phyloP scores from a whole-genome alignment of 2,797 vertebrate genomes.

The Anisognathus igniventris region DNA sequence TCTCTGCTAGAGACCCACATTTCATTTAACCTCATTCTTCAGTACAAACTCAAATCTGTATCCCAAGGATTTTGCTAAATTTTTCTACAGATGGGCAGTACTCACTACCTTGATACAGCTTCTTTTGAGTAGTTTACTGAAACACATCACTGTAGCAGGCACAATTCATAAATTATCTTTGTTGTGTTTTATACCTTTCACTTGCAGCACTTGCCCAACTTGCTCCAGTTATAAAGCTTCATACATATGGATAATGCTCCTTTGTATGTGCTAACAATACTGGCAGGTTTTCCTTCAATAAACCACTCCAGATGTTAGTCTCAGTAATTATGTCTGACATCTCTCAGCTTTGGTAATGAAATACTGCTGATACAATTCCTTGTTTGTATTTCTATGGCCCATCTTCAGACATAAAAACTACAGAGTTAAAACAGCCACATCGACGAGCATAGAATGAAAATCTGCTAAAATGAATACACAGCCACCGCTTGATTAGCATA shows the following conservation, averaged over 20 bases:
- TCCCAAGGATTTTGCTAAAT: background rate
- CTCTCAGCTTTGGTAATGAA: slow-evolving; percentile 74
- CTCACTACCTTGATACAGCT: background rate
- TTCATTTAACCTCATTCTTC: background rate
- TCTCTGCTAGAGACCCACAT: background rate
- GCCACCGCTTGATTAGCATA: background rate
- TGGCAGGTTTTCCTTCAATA: slow-evolving; percentile 74
- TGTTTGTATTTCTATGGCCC: slow-evolving; percentile 69
- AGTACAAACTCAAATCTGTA: background rate
- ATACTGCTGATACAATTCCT: slow-evolving; percentile 63
- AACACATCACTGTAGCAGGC: background rate
- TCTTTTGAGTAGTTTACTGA: background rate
- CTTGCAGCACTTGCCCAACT: slow-evolving; percentile 24
- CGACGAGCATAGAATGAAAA: background rate
- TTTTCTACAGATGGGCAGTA: background rate
- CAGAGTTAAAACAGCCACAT: slow-evolving; percentile 2
- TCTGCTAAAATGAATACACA: slow-evolving; percentile 26
- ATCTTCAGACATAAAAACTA: slow-evolving; percentile 59
- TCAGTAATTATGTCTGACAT: slow-evolving; percentile 73
- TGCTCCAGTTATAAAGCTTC: slow-evolving; percentile 42
- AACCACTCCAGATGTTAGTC: slow-evolving; percentile 74
- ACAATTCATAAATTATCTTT: background rate
- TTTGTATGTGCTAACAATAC: slow-evolving; percentile 65
- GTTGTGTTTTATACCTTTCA: slow-evolving; percentile 24
- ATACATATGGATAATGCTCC: slow-evolving; percentile 66